Base-by-base conservation (phyloP, 2,888 invertebrate species). In the Tuberolachnus salignus region DNA sequence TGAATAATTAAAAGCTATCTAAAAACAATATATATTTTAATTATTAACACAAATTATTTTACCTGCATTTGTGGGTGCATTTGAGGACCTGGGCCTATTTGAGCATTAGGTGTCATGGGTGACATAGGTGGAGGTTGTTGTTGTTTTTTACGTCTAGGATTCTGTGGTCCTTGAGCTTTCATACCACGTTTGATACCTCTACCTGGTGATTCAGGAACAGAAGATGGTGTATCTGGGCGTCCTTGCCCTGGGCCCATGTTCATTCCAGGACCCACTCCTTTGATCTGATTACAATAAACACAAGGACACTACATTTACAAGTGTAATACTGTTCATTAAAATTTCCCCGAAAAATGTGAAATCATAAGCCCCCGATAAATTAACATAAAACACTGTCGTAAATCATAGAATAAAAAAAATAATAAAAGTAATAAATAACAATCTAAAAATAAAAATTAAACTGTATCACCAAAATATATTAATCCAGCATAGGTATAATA, bases 161-260 rank as follows among this genome's bases (percentile, higher is more conserved):
- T 86, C 80, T 85, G 85, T 80, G 70, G 83, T 82, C 75, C 82
- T 83, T 82, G 82, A 82, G 80, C 81, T 82, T 82, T 82, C 82
- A 82, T 82, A 80, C 80, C 82, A 80, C 83, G 82, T 67, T 83
- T 83, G 8, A 81, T 84, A 53, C 88, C 87, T n/a, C 89, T 89
- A 0, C 89, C 87, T 84, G 89, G 91, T 81, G 89, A 91, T 84
- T 89, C 92, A 84, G 90, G 92, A 83, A 89, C 88, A 83, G 88
- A 92, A 82, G 88, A 82, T 19, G 86, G 86, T 34, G 85, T 86
- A 78, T 86, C 86, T 74, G 85, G 82, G 42, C 90, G 90, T 86
- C 90, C 90, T 88, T 73, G 63, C 3, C 80, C 80, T 66, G 80
- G 59, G n/a, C 46, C 57, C 19, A 80, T 57, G 16, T 73, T 81